A percentile compares a stretch with the other conserved stretches of the same genome.
Conservation (phyloP, 2,888 invertebrate species). For the Orchesellides sinensis region DNA sequence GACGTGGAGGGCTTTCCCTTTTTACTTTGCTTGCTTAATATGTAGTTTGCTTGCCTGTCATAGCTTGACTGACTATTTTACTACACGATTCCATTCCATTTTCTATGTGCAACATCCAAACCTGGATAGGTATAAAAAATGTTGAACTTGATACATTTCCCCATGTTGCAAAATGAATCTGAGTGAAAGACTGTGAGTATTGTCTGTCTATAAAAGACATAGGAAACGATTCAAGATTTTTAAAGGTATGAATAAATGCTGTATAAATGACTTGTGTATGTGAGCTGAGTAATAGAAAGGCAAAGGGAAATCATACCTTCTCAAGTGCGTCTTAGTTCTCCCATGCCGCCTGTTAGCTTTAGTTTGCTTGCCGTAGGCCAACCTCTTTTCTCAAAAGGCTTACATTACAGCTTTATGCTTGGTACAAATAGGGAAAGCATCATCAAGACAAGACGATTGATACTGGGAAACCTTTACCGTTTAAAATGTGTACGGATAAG, state of each 20-base stretch:
- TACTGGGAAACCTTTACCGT: too few species aligned
- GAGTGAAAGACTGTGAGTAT: conserved; percentile 7
- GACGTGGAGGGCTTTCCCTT: conserved; percentile 19
- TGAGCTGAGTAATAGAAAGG: background rate
- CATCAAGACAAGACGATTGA: background rate
- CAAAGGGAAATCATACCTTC: background rate
- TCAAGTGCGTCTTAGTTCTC: background rate
- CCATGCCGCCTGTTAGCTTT: conserved; percentile 16
- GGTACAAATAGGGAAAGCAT: background rate
- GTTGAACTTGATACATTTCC: background rate
- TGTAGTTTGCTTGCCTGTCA: conserved; percentile 35
- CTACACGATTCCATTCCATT: conserved; percentile 34
- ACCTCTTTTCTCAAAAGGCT: conserved; percentile 5
- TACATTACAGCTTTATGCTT: background rate
- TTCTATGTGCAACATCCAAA: too few species aligned
- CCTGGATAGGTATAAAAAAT: background rate
- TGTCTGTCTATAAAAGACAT: too few species aligned
- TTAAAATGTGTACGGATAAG: background rate
- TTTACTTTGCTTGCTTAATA: conserved; percentile 17
- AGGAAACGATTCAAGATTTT: background rate
- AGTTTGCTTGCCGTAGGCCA: conserved; percentile 2
- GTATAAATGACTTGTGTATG: conserved; percentile 1
- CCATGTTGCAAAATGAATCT: background rate
- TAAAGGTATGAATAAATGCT: conserved; percentile 36
- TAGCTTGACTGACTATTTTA: conserved; percentile 41